A percentile compares a stretch with the other conserved stretches of the same genome.
Conservation (phyloP, 2,113 vertebrate genomes). For the Urocynchramus pylzowi region DNA sequence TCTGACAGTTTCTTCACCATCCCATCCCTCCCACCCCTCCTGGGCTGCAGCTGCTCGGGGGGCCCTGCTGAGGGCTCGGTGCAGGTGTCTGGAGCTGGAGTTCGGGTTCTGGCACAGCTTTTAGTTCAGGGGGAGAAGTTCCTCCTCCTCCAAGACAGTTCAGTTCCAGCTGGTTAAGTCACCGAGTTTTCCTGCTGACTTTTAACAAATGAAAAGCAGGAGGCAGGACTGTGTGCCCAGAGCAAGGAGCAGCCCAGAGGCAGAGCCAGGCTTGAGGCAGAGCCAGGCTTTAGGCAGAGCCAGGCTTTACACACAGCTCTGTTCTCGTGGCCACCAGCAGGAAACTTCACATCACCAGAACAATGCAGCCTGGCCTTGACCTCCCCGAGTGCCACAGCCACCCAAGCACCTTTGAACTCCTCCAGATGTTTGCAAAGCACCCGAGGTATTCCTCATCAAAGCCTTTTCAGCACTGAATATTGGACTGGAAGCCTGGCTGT, state of each 20-base stretch:
- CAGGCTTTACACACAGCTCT: background rate
- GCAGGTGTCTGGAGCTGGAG: constrained; percentile 18
- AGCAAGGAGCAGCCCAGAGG: background rate
- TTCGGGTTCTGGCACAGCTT: background rate
- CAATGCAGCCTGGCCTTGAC: constrained; percentile 32
- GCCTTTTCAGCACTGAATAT: background rate
- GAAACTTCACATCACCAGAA: constrained; percentile 16
- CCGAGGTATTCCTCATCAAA: background rate
- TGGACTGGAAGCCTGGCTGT: background rate
- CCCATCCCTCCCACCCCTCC: background rate
- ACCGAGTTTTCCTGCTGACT: background rate
- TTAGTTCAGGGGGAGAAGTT: background rate
- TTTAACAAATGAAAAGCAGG: constrained; percentile 7
- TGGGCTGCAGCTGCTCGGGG: background rate
- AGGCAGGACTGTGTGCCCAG: background rate
- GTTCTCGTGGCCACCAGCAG: background rate
- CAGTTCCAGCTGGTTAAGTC: background rate
- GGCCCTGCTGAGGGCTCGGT: background rate
- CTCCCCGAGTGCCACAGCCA: constrained; percentile 52
- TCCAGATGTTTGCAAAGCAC: constrained; percentile 61
- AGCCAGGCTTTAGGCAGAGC: background rate
- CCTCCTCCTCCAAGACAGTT: background rate
- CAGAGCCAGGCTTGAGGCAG: background rate
- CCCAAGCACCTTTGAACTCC: constrained; percentile 47
- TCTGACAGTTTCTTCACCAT: too few relatives aligned